A percentile compares a stretch with the other conserved stretches of the same genome.
Conservation (phyloP, 2,797 vertebrate genomes). For the Liparis tanakae region DNA sequence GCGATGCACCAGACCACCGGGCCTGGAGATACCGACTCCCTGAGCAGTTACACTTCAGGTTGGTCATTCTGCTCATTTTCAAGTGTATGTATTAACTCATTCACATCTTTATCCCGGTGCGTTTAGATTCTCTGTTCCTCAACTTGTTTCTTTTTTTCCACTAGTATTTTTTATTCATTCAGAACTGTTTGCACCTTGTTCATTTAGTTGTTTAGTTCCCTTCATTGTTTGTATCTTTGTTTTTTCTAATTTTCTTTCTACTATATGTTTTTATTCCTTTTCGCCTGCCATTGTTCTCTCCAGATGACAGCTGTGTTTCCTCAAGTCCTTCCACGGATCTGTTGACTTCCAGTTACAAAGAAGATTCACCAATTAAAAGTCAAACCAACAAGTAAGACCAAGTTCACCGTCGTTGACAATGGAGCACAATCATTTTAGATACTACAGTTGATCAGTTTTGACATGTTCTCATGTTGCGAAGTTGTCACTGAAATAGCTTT, state of each 20-base stretch:
- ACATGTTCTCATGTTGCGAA: neutral
- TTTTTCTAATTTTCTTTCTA: slow-evolving; percentile 2
- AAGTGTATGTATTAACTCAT: neutral
- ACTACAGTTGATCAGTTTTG: neutral
- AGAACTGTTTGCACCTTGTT: neutral
- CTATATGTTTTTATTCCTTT: neutral
- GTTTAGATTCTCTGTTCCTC: neutral
- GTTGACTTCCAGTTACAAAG: slow-evolving; percentile 67
- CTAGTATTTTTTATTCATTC: neutral
- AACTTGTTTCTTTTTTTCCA: neutral
- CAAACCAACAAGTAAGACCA: slow-evolving; percentile 57
- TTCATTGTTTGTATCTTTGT: neutral
- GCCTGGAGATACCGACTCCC: slow-evolving; percentile 77
- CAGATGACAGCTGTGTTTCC: slow-evolving; percentile 76
- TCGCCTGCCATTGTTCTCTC: slow-evolving; percentile 6
- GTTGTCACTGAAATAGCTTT: neutral
- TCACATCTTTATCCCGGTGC: neutral
- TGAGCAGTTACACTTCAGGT: slow-evolving; percentile 82
- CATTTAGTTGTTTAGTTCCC: neutral
- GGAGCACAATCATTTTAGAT: neutral
- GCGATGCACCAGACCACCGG: slow-evolving; percentile 59
- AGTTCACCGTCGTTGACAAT: neutral
- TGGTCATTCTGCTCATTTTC: neutral
- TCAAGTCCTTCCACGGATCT: slow-evolving; percentile 64
- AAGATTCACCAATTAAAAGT: slow-evolving; percentile 51